Base-by-base conservation (phyloP, 1,140 invertebrate species). In the Arion vulgaris region DNA sequence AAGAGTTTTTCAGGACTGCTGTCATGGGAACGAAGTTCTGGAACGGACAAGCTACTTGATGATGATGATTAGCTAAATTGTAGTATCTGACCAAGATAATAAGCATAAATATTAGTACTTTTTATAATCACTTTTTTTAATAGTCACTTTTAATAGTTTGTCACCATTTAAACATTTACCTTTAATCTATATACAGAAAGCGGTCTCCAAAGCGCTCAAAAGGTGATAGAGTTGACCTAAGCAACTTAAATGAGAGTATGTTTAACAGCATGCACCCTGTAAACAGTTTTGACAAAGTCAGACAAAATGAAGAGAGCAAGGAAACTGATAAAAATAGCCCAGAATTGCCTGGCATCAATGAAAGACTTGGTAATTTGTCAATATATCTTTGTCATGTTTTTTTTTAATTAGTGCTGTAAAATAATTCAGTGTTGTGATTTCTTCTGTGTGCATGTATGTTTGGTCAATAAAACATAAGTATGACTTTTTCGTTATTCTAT, bases 271-370 rank as follows among this genome's bases (percentile, higher is more conserved):
- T 23, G 1, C 32, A 62, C 23, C 9, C 68, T 28, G 4, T 28
- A 4, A 57, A 26, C 66, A 28, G 38, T 38, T 71, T 49, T 69
- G 78, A 69, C 71, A 73, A 13, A 73, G 23, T 28, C 36, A 73
- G 28, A 26, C 5, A 73, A 23, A 49, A 41, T 39, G 36, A 32
- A 13, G 45, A 5, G 11, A 32, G 53, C 32, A 76, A 76, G 23
- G 41, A 41, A 19, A 28, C 9, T 28, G 72, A 41, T n/a, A 74
- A 36, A 71, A n/a, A 57, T 23, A 57, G 41, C 17, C 72, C 83
- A 68, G 81, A 85, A 23, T 74, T 90, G 39, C 90, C 89, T 75
- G 85, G 84, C 62, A 88, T 91, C 34, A 90, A 89, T 84, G 88
- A 91, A 87, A 87, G 90, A 86, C 80, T 91, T 51, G 88, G 90